Base-by-base conservation (phyloP, 1,140 invertebrate genomes). In the Coptotermes formosanus region DNA sequence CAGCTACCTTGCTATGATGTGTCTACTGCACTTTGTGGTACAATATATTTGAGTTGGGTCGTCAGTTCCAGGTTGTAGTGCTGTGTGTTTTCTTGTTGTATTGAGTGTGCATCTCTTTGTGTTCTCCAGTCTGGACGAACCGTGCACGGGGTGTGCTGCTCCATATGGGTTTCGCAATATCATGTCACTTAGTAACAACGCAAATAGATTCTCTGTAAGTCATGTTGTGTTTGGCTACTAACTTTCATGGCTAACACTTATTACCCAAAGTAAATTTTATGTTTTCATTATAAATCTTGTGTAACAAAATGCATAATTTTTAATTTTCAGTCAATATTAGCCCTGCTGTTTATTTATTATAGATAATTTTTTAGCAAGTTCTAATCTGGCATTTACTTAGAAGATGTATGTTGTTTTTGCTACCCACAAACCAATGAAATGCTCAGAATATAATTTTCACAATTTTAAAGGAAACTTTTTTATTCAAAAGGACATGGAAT, bases 111-210 rank as follows among this genome's bases (percentile, higher is more conserved):
- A 32, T 75, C 59, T 84, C n/a, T 85, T 82, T 44, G 25, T 84
- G 83, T 84, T 84, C 44, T 45, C 25, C 45, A 86, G 86, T 75
- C 64, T 86, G 82, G 23, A 91, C 87, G 93, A 94, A 87, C 97
- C 97, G 59, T 98, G 98, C 90, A 90, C 93, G 75, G 93, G 93
- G 44, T 99, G 98, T 93, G 97, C 95, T 83, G 94, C 97, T 87
- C 97, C 98, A 25, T 99, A 99, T 90, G 97, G 98, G 87, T 99
- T 96, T 92, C 95, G 94, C 89, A 97, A 99, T 92, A 95, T 97
- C 89, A 97, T 99, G 95, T 93, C 93, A 84, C 93, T 99, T 81
- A 97, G 95, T 89, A 94, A 93, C 87, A 94, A 99, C 90, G 97
- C 97, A 8, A 90, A 91, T 87, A 88, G 89, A 87, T 96, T 96